Percentiles rank a stretch among this genome's conserved stretches.
phyloP scores from a whole-genome alignment of 2,113 vertebrate species.

The Alethe diademata region DNA sequence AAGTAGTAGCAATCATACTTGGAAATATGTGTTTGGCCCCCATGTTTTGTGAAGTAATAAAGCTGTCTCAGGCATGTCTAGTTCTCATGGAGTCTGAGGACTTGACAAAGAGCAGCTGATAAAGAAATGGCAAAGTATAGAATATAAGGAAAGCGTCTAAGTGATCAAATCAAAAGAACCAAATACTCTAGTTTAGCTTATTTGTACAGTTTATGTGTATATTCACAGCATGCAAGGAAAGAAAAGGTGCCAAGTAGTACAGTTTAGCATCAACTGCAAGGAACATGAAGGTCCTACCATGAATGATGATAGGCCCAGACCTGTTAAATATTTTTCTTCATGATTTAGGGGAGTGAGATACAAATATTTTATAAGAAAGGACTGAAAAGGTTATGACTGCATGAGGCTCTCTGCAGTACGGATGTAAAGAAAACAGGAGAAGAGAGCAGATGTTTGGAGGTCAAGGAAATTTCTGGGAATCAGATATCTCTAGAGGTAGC shows the following conservation, averaged over 20 bases:
- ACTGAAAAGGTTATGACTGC: constrained; percentile 32
- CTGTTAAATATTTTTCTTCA: constrained; percentile 9
- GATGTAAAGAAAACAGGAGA: constrained; percentile 12
- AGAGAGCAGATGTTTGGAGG: constrained; percentile 54
- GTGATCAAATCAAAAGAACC: neutral
- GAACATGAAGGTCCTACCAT: neutral
- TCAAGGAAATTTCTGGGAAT: constrained; percentile 57
- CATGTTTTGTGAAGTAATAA: neutral
- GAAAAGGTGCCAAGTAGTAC: neutral
- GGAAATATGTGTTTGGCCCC: neutral
- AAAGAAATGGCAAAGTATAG: neutral
- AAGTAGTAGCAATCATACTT: constrained; percentile 5
- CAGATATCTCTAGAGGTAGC: constrained; percentile 60
- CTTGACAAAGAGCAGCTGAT: neutral
- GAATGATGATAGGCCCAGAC: constrained; percentile 6
- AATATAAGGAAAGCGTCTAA: neutral
- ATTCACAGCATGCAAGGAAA: neutral
- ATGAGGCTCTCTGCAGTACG: neutral
- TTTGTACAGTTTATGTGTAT: neutral
- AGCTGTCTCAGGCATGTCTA: neutral
- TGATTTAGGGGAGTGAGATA: constrained; percentile 16
- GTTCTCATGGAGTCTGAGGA: neutral
- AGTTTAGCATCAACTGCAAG: neutral
- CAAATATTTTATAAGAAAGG: constrained; percentile 4
- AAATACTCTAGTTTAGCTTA: neutral